Evolutionary conservation across 2,797 vertebrate species (phyloP), one percentile per base, ranked within the genome.

Genomic region (Ceryle rudis): DNA sequence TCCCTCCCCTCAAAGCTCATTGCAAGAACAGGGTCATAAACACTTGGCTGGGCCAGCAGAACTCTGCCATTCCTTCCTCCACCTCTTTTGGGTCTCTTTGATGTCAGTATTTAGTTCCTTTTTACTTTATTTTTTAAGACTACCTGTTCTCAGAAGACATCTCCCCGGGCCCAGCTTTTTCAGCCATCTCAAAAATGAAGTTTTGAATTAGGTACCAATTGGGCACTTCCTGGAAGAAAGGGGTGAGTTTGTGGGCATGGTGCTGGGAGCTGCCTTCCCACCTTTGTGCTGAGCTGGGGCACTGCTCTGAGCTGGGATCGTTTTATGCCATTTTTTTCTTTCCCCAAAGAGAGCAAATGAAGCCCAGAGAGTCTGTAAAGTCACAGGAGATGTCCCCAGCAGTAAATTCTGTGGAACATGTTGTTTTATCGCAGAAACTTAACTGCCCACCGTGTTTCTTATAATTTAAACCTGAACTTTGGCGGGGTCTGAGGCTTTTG

Each of bases 11-110:
- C 25, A 9, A 28, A 47, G 42, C 46, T 91, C 14, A 1, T 58
- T 57, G 64, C 21, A 8, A 13, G 35, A 54, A 0, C 8, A 5
- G 70, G 44, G 44, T 33, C 11, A 8, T 13, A 26, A 89, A 29
- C 0, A 0, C 20, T 58, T 0, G 5, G 28, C 55, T 66, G 60
- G 28, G 22, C 39, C 2, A 2, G 46, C 80, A 77, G n/a, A 49
- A 6, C 61, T 66, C 28, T 14, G 12, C 39, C 25, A 10, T 65
- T 84, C 44, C 67, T 79, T 62, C 61, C 52, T 51, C 39, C 0
- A 0, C 6, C 12, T 1, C 0, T 37, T 57, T 78, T 75, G 3
- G 20, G 25, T 57, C 39, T 31, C 31, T 66, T 9, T 66, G 46
- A 22, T 57, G 39, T 54, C 26, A 0, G 14, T 33, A 8, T 73